Conservation (phyloP, 2,113 vertebrate species). For the Pelusios castaneus region DNA sequence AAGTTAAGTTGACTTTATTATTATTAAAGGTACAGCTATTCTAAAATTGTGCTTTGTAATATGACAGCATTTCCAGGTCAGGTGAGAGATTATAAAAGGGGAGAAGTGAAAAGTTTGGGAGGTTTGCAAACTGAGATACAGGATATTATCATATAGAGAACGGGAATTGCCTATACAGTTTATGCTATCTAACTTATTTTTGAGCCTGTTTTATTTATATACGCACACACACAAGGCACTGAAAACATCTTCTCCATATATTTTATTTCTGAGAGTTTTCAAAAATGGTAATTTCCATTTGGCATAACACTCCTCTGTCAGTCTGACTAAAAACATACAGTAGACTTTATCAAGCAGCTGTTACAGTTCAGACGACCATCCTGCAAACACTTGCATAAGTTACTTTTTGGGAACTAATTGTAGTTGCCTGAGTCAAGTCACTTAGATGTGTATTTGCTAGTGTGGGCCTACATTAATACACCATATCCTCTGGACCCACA, state of each 20-base stretch:
- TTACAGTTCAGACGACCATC: background rate
- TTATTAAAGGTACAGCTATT: too few species aligned
- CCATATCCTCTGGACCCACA: rapidly evolving
- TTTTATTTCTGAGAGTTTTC: background rate
- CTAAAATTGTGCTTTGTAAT: background rate
- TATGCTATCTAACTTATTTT: background rate
- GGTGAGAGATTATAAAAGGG: background rate
- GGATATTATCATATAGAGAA: background rate
- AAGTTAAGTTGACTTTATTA: too few species aligned
- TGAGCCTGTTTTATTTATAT: background rate
- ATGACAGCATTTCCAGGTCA: background rate
- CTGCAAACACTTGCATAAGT: background rate
- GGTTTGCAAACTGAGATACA: background rate
- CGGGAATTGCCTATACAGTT: background rate
- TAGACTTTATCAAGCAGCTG: background rate
- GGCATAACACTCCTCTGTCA: background rate
- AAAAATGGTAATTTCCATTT: background rate
- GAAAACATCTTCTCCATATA: background rate
- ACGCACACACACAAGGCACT: rapidly evolving
- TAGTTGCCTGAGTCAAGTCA: background rate
- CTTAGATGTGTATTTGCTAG: background rate
- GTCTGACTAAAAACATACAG: background rate
- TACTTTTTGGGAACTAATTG: background rate
- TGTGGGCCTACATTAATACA: background rate
- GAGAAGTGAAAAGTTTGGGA: background rate